Conservation (phyloP, 2,113 vertebrate species). For the Phaethornis superciliosus region DNA sequence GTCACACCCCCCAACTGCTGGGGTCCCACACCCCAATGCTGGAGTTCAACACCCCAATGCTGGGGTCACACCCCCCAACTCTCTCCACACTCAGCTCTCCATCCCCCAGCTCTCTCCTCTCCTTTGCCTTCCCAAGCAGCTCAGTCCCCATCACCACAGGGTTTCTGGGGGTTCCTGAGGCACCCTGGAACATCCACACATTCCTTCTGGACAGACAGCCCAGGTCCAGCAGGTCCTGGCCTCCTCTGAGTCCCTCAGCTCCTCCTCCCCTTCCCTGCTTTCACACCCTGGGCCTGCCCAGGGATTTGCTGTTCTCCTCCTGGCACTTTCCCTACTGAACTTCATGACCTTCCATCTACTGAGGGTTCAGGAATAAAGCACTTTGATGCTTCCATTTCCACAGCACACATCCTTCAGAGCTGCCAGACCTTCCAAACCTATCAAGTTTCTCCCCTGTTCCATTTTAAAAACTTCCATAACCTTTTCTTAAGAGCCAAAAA, state of each 20-base stretch:
- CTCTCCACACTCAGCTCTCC: neutral
- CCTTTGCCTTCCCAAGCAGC: neutral
- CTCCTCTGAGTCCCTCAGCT: neutral
- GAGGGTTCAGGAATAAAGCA: neutral
- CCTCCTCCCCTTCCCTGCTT: too few species aligned
- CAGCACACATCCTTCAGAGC: neutral
- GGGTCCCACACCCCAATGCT: too few species aligned
- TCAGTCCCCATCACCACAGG: fast-evolving
- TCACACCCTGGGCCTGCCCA: too few species aligned
- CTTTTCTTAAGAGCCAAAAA: neutral
- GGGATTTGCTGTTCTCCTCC: neutral
- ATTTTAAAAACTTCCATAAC: neutral
- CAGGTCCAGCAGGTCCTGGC: fast-evolving
- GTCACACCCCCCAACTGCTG: too few species aligned
- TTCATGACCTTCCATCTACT: neutral
- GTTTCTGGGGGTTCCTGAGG: neutral
- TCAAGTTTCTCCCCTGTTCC: neutral
- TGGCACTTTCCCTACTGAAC: neutral
- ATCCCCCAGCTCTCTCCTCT: neutral
- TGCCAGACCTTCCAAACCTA: neutral
- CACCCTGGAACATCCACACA: neutral
- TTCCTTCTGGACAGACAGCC: fast-evolving
- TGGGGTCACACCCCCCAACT: too few species aligned
- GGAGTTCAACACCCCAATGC: too few species aligned
- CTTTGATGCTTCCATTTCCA: neutral